phyloP scores from a whole-genome alignment of 2,113 vertebrate species.

The Notiomystis cincta region DNA sequence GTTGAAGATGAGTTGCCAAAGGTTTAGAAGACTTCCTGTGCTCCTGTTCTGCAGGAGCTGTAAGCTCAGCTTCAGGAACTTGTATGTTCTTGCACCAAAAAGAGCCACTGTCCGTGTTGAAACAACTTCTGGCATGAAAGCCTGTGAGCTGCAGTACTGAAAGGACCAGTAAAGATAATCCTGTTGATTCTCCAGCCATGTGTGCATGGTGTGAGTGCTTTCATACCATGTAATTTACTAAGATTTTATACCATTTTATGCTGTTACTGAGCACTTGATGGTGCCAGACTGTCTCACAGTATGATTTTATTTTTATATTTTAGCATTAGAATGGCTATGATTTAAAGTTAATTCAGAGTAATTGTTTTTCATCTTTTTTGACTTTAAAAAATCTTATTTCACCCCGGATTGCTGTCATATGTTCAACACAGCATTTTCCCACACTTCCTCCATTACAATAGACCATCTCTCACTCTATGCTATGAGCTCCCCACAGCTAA shows the following conservation, averaged over 20 bases:
- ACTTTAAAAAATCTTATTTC: background rate
- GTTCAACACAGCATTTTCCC: background rate
- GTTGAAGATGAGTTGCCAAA: slow-evolving; percentile 13
- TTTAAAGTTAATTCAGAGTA: background rate
- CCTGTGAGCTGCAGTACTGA: background rate
- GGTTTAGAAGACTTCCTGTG: background rate
- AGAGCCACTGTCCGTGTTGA: background rate
- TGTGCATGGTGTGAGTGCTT: background rate
- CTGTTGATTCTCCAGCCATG: background rate
- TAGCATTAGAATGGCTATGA: background rate
- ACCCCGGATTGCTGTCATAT: background rate
- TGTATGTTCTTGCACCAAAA: background rate
- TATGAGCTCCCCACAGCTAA: background rate
- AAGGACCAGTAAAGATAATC: background rate
- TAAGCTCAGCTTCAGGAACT: background rate
- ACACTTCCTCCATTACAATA: background rate
- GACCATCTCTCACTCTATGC: background rate
- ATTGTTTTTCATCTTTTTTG: background rate
- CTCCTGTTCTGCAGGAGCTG: background rate
- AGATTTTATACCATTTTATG: slow-evolving; percentile 10
- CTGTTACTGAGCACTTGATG: background rate
- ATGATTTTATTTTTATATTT: background rate
- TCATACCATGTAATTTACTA: background rate
- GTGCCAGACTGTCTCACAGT: background rate
- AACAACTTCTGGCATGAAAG: background rate